Evolutionary conservation across 2,113 vertebrate genomes (phyloP), one percentile per base, ranked within the genome.

Genomic region (Cavia aperea): DNA sequence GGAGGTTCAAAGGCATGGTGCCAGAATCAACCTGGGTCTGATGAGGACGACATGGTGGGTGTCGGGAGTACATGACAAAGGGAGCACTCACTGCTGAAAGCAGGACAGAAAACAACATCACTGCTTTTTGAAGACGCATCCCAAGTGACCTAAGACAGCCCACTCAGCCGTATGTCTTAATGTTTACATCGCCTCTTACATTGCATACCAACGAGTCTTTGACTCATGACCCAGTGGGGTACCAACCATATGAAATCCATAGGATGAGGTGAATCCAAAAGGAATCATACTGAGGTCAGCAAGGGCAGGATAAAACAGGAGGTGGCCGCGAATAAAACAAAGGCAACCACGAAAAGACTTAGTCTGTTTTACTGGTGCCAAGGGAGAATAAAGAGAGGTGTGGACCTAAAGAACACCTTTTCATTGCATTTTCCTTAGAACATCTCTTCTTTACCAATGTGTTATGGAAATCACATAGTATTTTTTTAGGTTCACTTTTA

Each of bases 401-500:
- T 6, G 7, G 36, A 46, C 60, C 65, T 60, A 56, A 21, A 18
- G 11, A 81, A 43, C 51, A 60, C 6, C 2, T 56, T 51, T 90
- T 54, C 43, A 33, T 90, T 43, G 39, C 12, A 4, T 73, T 77
- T 51, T 77, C n/a, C 89, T 5, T 62, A 89, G 51, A 43, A 77
- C 11, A 36, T 65, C 31, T 94, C 75, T 39, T 86, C 31, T 92
- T 93, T 63, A 63, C n/a, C 65, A 58, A 49, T 88, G 31, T 63
- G 92, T 75, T 93, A 56, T 89, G 49, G 21, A 82, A 88, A 49
- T 90, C 62, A 66, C 70, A 54, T 91, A 92, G 94, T 93, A 88
- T 90, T 79, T 81, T 63, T 86, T 92, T 11, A 89, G 89, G 36
- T 87, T 96, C 56, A 81, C 39, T 78, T 93, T 88, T 91, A 91